Base-by-base conservation (phyloP, 1,140 invertebrate genomes). In the Lasaia peninsularis region DNA sequence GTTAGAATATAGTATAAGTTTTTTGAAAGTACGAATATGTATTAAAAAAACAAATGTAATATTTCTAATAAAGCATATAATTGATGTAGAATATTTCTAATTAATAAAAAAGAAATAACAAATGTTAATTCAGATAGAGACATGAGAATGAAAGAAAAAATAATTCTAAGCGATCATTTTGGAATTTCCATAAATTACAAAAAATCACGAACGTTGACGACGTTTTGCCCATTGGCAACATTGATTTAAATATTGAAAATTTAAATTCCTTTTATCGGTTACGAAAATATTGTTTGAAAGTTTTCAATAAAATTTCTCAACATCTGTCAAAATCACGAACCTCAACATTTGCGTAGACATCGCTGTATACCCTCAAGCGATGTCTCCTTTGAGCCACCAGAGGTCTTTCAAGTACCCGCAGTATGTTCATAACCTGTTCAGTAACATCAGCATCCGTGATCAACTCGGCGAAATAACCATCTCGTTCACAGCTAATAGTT, bases 311-410 rank as follows among this genome's bases (percentile, higher is more conserved):
- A n/a, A n/a, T n/a, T 7, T 28, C 24, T 12, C 34, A 37, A 40
- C 10, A 16, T 18, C 8, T n/a, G n/a, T n/a, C 1, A 40, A 40
- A 12, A 12, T 1, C 9, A 63, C 31, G 11, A 16, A 84, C 85
- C 75, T 88, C 81, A 20, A 86, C 68, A 62, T 85, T 76, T 18
- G 85, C 85, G 40, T 85, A 86, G 0, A 88, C 69, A 34, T 88
- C 85, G 52, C 85, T 85, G 56, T 77, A 86, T 0, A 85, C 71
- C 9, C 59, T 65, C 0, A 79, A 59, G 1, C 81, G 67, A 0
- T 72, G 52, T 18, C 71, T 64, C 6, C 85, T 51, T 54, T 88
- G 85, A 3, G 63, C 62, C 2, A 88, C 83, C 1, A 86, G 64
- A 0, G 85, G 85, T 1, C 85, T 65, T 49, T 86, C 81, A 31